Conservation (phyloP, 2,113 vertebrate genomes). For the Melozone crissalis region DNA sequence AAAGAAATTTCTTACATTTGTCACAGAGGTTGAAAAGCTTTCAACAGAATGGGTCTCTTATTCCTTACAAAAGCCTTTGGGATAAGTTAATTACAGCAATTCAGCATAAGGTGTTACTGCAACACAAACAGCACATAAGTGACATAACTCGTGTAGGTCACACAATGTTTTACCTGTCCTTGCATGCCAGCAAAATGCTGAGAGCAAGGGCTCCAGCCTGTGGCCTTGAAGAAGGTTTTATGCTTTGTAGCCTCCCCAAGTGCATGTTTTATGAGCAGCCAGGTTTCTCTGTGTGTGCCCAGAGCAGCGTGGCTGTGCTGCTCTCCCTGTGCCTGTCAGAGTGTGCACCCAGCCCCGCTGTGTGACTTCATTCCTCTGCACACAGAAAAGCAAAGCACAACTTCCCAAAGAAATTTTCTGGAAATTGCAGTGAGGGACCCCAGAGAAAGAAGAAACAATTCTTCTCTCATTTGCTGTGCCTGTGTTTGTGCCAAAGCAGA, state of each 20-base stretch:
- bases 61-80: not conserved
- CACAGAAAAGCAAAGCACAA: too few species aligned
- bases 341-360: rapidly evolving
- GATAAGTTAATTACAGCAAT: not conserved
- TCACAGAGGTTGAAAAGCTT: not conserved
- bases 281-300: rapidly evolving
- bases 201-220: not conserved
- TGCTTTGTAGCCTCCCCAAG: not conserved
- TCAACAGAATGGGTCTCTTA: not conserved
- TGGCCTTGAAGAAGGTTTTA: not conserved
- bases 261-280: rapidly evolving
- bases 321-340: not conserved
- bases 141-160: rapidly evolving
- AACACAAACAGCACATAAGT: not conserved
- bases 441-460: too few species aligned
- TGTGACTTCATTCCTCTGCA: rapidly evolving
- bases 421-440: too few species aligned
- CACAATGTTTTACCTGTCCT: not conserved
- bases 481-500: too few species aligned
- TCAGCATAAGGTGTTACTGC: not conserved
- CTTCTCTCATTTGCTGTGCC: too few species aligned
- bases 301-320: not conserved
- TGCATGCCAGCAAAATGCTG: not conserved
- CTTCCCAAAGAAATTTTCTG: too few species aligned
- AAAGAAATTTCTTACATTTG: not conserved